Evolutionary conservation across 2,888 invertebrate species (phyloP).

Genomic region (Anticlea derivata): DNA sequence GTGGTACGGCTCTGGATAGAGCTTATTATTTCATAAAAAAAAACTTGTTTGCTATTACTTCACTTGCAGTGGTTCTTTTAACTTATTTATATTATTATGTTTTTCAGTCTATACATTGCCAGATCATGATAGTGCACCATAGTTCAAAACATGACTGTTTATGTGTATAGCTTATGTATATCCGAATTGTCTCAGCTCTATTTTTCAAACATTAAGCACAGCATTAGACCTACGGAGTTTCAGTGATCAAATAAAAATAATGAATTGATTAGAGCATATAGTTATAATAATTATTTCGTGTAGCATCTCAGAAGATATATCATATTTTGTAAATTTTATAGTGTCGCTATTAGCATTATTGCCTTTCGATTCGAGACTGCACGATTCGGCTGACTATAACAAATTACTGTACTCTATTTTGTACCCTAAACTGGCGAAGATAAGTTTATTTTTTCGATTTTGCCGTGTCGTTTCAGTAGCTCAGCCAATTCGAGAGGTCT

Average conservation of each 20-base stretch:
- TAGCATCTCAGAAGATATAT: slow-evolving; percentile 82
- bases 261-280: slow-evolving; percentile 80
- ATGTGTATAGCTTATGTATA: slow-evolving; percentile 53
- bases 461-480: background rate
- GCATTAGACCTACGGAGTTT: slow-evolving; percentile 42
- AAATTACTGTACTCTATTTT: slow-evolving; percentile 5
- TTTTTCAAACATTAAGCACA: slow-evolving; percentile 31
- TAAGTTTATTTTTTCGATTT: slow-evolving; percentile 2
- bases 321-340: slow-evolving; percentile 85
- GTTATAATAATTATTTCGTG: slow-evolving; percentile 74
- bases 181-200: slow-evolving; percentile 9
- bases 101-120: slow-evolving; percentile 28
- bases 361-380: slow-evolving; percentile 8
- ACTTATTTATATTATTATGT: slow-evolving; percentile 23
- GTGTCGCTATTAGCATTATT: slow-evolving; percentile 75
- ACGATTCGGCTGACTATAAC: background rate
- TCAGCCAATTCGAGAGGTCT: slow-evolving; percentile 5
- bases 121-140: slow-evolving; percentile 46
- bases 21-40: too few species aligned
- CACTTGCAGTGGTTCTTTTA: too few species aligned
- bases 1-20: too few species aligned
- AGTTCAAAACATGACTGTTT: slow-evolving; percentile 46
- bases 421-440: background rate
- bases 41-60: too few species aligned
- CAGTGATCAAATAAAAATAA: slow-evolving; percentile 67